These are phyloP conservation scores for Sinopyrophorus schimmeli DNA, from an alignment of 2,888 invertebrate species.

Conservation along the genomic window DNA sequence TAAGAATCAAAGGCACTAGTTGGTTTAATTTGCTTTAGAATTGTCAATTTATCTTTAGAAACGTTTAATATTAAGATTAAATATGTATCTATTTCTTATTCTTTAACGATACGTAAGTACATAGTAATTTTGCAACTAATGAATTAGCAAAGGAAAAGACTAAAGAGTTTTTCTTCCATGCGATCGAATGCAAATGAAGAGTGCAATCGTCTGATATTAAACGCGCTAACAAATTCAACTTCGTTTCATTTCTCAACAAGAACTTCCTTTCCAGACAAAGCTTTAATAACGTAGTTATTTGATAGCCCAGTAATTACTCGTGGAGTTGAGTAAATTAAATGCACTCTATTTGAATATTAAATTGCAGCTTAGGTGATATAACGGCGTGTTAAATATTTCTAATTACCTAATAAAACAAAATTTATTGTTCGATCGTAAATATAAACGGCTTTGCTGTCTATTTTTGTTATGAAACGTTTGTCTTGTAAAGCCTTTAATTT, in stretches of 20 bases:
- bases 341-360: slow-evolving; percentile 9
- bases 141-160: no score
- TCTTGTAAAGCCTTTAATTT: no score
- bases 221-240: slow-evolving; percentile 26
- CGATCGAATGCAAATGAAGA: slow-evolving; percentile 37
- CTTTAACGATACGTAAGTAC: no score
- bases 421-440: slow-evolving; percentile 1
- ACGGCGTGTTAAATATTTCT: slow-evolving; percentile 12
- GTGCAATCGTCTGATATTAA: slow-evolving; percentile 38
- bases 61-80: no score
- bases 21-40: no score
- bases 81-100: no score
- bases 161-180: no score
- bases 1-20: no score
- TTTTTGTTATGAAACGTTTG: no score
- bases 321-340: slow-evolving; percentile 15
- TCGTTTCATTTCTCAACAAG: slow-evolving; percentile 25
- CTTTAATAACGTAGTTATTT: slow-evolving; percentile 23
- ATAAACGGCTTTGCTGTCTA: no score
- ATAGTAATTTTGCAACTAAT: no score
- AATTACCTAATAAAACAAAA: slow-evolving; percentile 4
- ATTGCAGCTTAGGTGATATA: slow-evolving; percentile 12
- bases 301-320: slow-evolving; percentile 24
- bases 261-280: slow-evolving; percentile 19
- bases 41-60: no score